Evolutionary conservation across 2,113 vertebrate genomes (phyloP), one percentile per base, ranked within the genome.

Genomic region (Platichthys flesus): DNA sequence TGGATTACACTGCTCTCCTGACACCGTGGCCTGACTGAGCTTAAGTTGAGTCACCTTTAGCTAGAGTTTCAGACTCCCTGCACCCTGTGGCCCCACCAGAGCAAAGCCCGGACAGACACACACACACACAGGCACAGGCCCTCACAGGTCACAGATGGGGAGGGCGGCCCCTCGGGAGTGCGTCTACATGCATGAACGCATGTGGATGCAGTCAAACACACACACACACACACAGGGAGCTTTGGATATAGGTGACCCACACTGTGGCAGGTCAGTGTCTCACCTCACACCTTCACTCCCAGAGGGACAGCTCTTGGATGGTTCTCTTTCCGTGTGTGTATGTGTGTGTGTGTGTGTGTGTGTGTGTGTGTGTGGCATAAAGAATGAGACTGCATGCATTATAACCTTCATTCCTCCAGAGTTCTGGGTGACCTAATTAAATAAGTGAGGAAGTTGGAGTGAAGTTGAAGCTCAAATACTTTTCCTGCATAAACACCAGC

Each of bases 31-130:
- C 83, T 67, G 81, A 63, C 74, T 55, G 74, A 68, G 83, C 83
- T 85, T 74, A 84, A 75, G 76, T 61, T 47, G 74, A 85, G 85
- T 85, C 70, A 56, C 83, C 83, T 83, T 76, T 74, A 84, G 83
- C 87, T 92, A 83, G 84, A 85, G 88, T 92, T 93, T 90, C 92
- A 88, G 75, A 76, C 79, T 81, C 69, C 15, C 47, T 81, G 76
- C 77, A 67, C 85, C 78, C 77, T 74, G 71, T 75, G 85, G 74
- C 81, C 82, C 78, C 79, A 58, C 23, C 13, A 35, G 83, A 83
- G 77, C 66, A 35, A 81, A 83, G 77, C 66, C 69, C 60, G 65
- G 71, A 45, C 37, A 86, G 40, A 66, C 18, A 61, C 26, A 59
- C 64, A 52, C 31, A 31, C 31, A 31, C 31, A 31, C 31, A 31